Evolutionary conservation across 2,797 vertebrate species (phyloP).

Genomic region (Emys orbicularis): DNA sequence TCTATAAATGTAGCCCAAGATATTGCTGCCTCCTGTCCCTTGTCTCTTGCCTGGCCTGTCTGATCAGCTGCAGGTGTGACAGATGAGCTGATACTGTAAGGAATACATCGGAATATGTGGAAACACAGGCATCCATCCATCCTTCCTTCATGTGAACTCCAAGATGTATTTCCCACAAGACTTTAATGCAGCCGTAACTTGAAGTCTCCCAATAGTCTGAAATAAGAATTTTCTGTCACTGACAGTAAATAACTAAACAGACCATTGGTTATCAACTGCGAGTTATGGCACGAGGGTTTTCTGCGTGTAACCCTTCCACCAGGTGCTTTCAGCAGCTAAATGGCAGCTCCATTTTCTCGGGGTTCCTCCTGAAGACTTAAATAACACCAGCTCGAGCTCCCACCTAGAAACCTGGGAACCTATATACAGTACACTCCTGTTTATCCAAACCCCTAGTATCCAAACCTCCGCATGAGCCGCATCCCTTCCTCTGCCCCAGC

Average conservation of each 20-base stretch:
- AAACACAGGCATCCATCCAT: background rate
- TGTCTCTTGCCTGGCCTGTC: background rate
- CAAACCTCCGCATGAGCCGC: rapidly evolving
- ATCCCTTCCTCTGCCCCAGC: background rate
- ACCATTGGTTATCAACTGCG: background rate
- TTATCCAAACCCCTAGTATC: too few species aligned
- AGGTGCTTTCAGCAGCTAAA: background rate
- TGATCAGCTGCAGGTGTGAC: background rate
- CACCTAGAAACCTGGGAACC: background rate
- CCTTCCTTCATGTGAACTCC: background rate
- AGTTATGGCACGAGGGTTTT: background rate
- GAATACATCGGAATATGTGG: background rate
- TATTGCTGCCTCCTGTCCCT: rapidly evolving
- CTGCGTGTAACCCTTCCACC: too few species aligned
- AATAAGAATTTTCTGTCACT: background rate
- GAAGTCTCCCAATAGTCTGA: background rate
- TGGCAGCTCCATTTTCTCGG: background rate
- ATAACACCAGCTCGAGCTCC: background rate
- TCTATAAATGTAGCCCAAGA: background rate
- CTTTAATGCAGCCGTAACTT: background rate
- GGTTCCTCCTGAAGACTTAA: background rate
- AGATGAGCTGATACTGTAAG: background rate
- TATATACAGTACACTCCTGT: background rate
- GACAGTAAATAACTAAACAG: background rate
- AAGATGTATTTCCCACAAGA: background rate